Base-by-base conservation (phyloP, 1,140 invertebrate genomes). In the Sminthurinus signatus region DNA sequence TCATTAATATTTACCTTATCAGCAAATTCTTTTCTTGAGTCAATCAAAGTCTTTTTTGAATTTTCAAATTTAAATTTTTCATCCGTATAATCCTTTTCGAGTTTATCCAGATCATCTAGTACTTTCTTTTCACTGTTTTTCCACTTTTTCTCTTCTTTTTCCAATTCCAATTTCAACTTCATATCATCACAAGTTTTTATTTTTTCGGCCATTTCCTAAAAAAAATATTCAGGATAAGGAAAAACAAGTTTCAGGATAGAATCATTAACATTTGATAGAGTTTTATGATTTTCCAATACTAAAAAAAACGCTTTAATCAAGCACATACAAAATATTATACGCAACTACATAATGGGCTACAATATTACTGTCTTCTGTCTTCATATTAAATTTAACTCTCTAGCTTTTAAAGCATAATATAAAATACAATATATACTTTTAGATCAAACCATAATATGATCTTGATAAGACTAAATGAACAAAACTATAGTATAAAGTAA, bases 171-270 rank as follows among this genome's bases (percentile, higher is more conserved):
- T 52, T 62, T 61, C 21, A 58, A 15, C 14, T 54, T 25, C 15
- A 51, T 23, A 54, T 70, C 68, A n/a, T 21, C 17, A 29, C 64
- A 70, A 21, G 31, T 17, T 5, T 25, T 36, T 27, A 70, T 23
- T 48, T 64, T 36, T 39, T 61, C 57, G 25, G 65, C 21, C 27
- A 64, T 19, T 50, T 64, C 68, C 65, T 70, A 51, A 29, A 58
- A 1, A n/a, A n/a, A n/a, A n/a, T n/a, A n/a, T n/a, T n/a, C n/a
- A n/a, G n/a, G n/a, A n/a, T n/a, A n/a, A 32, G 12, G 5, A 23
- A 28, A 28, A 28, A 43, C 19, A 58, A 5, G 39, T 25, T 28
- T 43, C 8, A 58, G 14, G 43, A 31, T 19, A 17, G 2, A 0
- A 58, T 44, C 21, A 60, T 19, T 32, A 48, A 60, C 12, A 31